A percentile compares a stretch with the other conserved stretches of the same genome.
These are phyloP conservation scores for Aradophagus sp. DNA, from an alignment of 1,140 invertebrate species.

Conservation along the genomic window DNA sequence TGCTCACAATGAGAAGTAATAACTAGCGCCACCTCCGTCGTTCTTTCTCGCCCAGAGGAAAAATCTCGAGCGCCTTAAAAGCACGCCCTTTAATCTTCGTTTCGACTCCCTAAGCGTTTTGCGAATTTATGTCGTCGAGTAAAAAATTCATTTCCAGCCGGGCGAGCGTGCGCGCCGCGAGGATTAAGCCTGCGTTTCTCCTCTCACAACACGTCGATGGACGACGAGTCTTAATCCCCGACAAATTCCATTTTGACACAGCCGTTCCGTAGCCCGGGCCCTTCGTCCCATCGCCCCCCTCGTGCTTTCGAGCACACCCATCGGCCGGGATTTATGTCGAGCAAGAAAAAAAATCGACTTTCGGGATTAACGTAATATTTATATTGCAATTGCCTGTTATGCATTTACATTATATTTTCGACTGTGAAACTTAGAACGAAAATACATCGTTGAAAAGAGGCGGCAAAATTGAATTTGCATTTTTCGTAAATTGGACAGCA, in stretches of 20 bases:
- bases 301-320: conserved; percentile 22
- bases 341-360: conserved; percentile 48
- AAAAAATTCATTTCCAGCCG: conserved; percentile 51
- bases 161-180: conserved; percentile 3
- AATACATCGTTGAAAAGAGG: too few species aligned
- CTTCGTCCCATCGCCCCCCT: conserved; percentile 20
- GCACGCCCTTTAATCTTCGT: conserved; percentile 56
- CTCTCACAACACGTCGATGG: conserved; percentile 27
- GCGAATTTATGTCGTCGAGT: conserved; percentile 51
- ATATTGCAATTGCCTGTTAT: conserved; percentile 33
- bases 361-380: conserved; percentile 42
- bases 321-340: conserved; percentile 20
- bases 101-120: conserved; percentile 51
- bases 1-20: conserved; percentile 44
- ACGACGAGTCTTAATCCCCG: conserved; percentile 56
- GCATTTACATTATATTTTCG: too few species aligned
- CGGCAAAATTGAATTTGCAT: too few species aligned
- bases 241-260: conserved; percentile 59
- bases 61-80: conserved; percentile 55
- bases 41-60: conserved; percentile 26
- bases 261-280: conserved; percentile 17
- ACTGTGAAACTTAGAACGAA: too few species aligned
- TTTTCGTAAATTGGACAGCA: too few species aligned
- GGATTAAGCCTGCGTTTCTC: conserved; percentile 39
- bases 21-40: conserved; percentile 27